Base-by-base conservation (phyloP, 2,888 invertebrate species). In the Philonicus albiceps region DNA sequence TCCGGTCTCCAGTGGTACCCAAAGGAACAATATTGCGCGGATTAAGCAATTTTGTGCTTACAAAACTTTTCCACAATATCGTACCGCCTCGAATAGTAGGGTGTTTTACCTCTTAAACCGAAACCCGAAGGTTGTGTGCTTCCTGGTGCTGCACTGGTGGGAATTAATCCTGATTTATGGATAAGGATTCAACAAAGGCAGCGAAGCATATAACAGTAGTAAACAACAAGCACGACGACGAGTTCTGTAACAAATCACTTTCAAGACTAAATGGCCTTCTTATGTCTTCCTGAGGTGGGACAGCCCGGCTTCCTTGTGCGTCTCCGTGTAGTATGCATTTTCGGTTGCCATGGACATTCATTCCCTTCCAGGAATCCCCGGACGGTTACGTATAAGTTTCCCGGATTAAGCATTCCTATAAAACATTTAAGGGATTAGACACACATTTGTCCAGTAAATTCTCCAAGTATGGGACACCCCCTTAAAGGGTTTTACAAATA, bases 91-190 rank as follows among this genome's bases (percentile, higher is more conserved):
- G 34, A 27, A 31, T 19, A 3, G 80, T 19, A 3, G 80, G 31
- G 1, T 80, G 22, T 64, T n/a, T 11, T 64, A 27, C 64, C 64
- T 64, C 64, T 64, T 11, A 64, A 64, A 64, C 64, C 27, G 64
- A 22, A 27, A 13, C 22, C 64, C 22, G 27, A 64, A 27, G 64
- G 19, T 64, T 64, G 64, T 64, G 64, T 64, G 84, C 76, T 40
- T 87, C 53, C 72, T 30, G n/a, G 78, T 22, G 75, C 55, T 85
- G 85, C 85, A 31, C 80, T 86, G 85, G 85, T 85, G 87, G 81
- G 74, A 85, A 85, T 87, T 87, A 87, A 87, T 87, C 87, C 87
- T 86, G 85, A 87, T 87, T 87, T 87, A 87, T 87, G 87, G 80
- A 74, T 72, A 86, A 80, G 86, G 80, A 80, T 78, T 87, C 72